Evolutionary conservation across 2,797 vertebrate genomes (phyloP).

Genomic region (Iguana delicatissima): DNA sequence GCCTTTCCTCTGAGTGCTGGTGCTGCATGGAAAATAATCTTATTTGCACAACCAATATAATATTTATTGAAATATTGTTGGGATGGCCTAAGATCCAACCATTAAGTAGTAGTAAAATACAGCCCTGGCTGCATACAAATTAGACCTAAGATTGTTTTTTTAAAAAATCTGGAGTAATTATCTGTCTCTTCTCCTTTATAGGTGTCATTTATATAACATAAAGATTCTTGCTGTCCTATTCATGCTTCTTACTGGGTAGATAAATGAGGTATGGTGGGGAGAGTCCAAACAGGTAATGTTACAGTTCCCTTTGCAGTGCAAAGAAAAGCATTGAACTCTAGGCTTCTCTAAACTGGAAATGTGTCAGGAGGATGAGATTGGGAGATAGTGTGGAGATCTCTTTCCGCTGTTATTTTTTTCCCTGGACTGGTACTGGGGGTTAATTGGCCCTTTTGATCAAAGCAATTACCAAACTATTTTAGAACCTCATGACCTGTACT

Average conservation of each 20-base stretch:
- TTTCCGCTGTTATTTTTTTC: no score
- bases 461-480: not conserved
- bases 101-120: no score
- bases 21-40: not conserved
- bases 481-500: not conserved
- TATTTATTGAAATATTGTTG: not conserved
- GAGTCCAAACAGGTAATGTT: not conserved
- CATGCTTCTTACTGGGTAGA: no score
- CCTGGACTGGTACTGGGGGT: no score
- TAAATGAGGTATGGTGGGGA: not conserved
- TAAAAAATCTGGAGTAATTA: not conserved
- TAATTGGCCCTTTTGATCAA: no score
- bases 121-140: not conserved
- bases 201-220: not conserved
- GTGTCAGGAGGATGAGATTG: not conserved
- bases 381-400: no score
- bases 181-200: not conserved
- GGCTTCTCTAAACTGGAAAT: not conserved
- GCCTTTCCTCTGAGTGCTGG: not conserved
- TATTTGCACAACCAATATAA: not conserved
- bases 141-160: not conserved
- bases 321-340: not conserved
- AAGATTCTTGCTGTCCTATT: not conserved
- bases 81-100: not conserved
- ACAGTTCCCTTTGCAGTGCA: not conserved